These are phyloP conservation scores for Prunella strophiata DNA, from an alignment of 2,797 vertebrate species.

Conservation along the genomic window DNA sequence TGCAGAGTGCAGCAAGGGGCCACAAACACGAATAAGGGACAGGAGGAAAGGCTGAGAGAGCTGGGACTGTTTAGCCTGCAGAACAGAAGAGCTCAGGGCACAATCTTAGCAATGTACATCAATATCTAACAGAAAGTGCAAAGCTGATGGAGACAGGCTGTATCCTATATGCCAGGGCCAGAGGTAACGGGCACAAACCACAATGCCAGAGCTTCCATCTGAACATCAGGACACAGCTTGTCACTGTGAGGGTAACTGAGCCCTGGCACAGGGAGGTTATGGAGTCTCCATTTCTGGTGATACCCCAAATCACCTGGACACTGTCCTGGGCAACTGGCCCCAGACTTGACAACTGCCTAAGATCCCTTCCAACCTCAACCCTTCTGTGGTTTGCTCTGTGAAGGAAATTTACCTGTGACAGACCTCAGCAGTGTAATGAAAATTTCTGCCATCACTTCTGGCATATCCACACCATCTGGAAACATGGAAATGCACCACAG, in stretches of 20 bases:
- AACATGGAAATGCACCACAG: not conserved
- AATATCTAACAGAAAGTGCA: not conserved
- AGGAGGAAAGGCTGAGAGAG: not conserved
- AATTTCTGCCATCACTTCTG: not conserved
- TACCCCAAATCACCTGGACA: not conserved
- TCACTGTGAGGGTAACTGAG: not conserved
- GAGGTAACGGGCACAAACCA: not conserved
- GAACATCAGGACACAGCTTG: not conserved
- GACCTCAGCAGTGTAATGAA: not conserved
- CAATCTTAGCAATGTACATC: not conserved
- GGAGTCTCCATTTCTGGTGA: not conserved
- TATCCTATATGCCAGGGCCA: rapidly evolving
- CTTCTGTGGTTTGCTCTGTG: not conserved
- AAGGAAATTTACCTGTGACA: not conserved
- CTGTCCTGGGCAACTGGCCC: not conserved
- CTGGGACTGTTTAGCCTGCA: not conserved
- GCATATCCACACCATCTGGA: not conserved
- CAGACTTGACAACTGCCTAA: not conserved
- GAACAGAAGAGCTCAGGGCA: not conserved
- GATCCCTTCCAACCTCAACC: not conserved
- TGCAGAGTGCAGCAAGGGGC: not conserved
- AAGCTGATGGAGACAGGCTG: not conserved
- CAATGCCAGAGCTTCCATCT: not conserved
- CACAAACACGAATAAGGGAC: not conserved
- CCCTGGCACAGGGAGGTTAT: not conserved